Evolutionary conservation across 2,113 vertebrate species (phyloP).

Genomic region (Gila orcuttii): DNA sequence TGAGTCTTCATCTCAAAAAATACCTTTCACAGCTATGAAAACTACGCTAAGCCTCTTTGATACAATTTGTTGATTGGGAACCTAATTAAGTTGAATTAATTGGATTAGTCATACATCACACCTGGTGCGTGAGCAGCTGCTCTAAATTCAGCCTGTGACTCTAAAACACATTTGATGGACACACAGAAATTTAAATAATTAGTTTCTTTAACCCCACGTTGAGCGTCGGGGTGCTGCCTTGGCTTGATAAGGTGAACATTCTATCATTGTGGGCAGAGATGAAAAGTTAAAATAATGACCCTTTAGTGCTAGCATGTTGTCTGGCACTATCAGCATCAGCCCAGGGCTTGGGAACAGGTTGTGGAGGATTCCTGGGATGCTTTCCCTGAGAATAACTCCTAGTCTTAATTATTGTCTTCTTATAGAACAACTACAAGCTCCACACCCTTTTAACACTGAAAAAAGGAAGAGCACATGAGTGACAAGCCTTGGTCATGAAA

Average conservation of each 20-base stretch:
- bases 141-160: slow-evolving; percentile 20
- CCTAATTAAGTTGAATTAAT: not conserved
- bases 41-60: not conserved
- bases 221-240: not conserved
- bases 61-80: not conserved
- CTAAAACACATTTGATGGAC: not conserved
- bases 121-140: not conserved
- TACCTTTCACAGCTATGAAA: not conserved
- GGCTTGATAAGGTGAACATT: not conserved
- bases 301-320: slow-evolving; percentile 55
- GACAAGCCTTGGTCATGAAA: slow-evolving; percentile 25
- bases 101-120: slow-evolving; percentile 26
- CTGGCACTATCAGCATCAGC: slow-evolving; percentile 56
- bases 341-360: slow-evolving; percentile 74
- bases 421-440: slow-evolving; percentile 55
- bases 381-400: slow-evolving; percentile 74
- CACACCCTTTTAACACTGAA: slow-evolving; percentile 58
- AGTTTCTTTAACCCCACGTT: not conserved
- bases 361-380: slow-evolving; percentile 78
- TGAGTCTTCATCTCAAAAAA: not conserved
- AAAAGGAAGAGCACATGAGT: slow-evolving; percentile 43
- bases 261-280: slow-evolving; percentile 15
- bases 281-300: slow-evolving; percentile 71
- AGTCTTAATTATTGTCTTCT: slow-evolving; percentile 65
- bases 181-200: not conserved